Evolutionary conservation across 2,888 invertebrate species (phyloP).

Genomic region (Ashinkailepas kermadecensis): DNA sequence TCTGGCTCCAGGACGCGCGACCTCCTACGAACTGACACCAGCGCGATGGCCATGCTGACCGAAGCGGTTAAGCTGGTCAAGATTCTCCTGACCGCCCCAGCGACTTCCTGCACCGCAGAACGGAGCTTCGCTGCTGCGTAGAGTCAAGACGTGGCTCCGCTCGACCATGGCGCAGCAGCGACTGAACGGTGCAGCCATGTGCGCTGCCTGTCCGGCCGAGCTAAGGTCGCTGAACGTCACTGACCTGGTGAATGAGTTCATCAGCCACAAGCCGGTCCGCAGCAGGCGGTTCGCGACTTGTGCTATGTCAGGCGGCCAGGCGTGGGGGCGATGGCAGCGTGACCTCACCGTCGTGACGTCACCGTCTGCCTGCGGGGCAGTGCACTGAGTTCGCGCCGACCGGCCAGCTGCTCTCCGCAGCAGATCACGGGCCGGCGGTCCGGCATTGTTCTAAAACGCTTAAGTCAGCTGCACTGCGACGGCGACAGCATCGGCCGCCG

Average conservation of each 20-base stretch:
- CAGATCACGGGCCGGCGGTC: too few species aligned
- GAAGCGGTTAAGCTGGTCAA: too few species aligned
- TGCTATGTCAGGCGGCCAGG: background rate
- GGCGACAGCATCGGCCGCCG: too few species aligned
- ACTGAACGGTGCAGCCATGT: background rate
- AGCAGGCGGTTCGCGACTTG: background rate
- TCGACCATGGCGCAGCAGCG: background rate
- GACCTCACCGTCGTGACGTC: too few species aligned
- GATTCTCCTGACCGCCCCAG: background rate
- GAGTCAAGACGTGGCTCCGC: background rate
- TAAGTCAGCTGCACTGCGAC: too few species aligned
- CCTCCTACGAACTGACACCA: background rate
- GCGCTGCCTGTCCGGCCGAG: too few species aligned
- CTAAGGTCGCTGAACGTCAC: background rate
- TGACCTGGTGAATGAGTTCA: background rate
- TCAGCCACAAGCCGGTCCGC: background rate
- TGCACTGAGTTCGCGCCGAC: too few species aligned
- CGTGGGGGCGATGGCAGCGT: too few species aligned
- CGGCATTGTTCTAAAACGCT: too few species aligned
- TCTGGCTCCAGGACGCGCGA: background rate
- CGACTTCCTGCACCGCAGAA: background rate
- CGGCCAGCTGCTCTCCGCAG: too few species aligned
- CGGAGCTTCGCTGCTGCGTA: background rate
- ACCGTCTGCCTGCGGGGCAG: too few species aligned
- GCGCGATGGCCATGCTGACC: background rate